Conservation (phyloP, 2,113 vertebrate genomes). For the Opisthocomus hoazin region DNA sequence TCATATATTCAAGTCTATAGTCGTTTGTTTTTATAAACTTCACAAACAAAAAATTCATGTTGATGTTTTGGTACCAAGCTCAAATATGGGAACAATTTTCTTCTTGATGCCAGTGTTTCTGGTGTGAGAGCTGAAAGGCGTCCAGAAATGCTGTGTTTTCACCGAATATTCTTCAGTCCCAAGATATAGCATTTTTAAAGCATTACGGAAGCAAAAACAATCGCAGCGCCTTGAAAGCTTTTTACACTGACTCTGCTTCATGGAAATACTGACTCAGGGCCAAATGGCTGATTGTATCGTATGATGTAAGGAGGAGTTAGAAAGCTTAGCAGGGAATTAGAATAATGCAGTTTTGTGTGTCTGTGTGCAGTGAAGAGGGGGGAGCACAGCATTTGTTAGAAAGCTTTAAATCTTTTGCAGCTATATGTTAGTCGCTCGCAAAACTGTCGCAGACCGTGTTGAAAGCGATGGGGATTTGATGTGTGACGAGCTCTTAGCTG, state of each 20-base stretch:
- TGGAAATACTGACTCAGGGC: slow-evolving; percentile 54
- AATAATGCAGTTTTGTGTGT: slow-evolving; percentile 43
- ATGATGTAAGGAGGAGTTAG: slow-evolving; percentile 58
- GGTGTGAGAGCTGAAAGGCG: slow-evolving; percentile 37
- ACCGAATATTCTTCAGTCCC: slow-evolving; percentile 31
- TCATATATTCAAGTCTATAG: not conserved
- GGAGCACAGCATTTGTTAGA: slow-evolving; percentile 41
- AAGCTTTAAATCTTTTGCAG: slow-evolving; percentile 43
- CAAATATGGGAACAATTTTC: slow-evolving; percentile 50
- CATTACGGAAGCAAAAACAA: slow-evolving; percentile 61
- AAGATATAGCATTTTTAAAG: slow-evolving; percentile 56
- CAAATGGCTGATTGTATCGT: slow-evolving; percentile 51
- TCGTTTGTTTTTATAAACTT: slow-evolving; percentile 7
- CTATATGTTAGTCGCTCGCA: not conserved
- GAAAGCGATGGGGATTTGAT: not conserved
- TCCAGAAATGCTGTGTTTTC: slow-evolving; percentile 39
- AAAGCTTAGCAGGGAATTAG: slow-evolving; percentile 54
- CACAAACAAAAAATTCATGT: not conserved
- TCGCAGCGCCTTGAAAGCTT: slow-evolving; percentile 49
- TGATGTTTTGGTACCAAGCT: slow-evolving; percentile 43
- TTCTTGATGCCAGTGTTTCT: slow-evolving; percentile 29
- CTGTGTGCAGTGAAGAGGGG: not conserved
- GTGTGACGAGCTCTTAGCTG: not conserved
- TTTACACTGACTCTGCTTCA: slow-evolving; percentile 47
- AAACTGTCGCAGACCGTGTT: not conserved